Conservation (phyloP, 37 sponge, comb jelly and placozoan species). For the Hormiphora californensis region DNA sequence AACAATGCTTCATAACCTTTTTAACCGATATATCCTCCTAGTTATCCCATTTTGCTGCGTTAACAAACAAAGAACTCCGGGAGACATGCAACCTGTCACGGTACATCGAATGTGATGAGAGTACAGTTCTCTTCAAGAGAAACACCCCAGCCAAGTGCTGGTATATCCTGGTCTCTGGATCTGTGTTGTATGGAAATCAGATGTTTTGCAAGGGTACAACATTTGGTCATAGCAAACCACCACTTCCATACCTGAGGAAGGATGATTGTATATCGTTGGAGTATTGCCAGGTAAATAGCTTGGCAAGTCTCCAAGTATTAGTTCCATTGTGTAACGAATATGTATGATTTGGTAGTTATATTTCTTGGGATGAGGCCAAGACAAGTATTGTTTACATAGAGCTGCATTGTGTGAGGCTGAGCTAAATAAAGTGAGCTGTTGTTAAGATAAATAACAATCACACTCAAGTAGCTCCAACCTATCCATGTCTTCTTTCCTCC, state of each 20-base stretch:
- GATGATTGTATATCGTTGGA: slow-evolving; percentile 47
- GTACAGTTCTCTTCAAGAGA: slow-evolving; percentile 30
- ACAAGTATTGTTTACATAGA: too few relatives aligned
- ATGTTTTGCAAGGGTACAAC: slow-evolving; percentile 49
- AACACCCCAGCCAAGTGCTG: slow-evolving; percentile 44
- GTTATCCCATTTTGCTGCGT: slow-evolving; percentile 46
- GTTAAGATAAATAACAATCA: too few relatives aligned
- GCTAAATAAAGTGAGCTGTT: too few relatives aligned
- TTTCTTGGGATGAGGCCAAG: too few relatives aligned
- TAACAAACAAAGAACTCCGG: not conserved
- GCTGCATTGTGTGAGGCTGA: too few relatives aligned
- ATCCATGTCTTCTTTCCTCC: too few relatives aligned
- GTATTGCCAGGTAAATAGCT: slow-evolving; percentile 27
- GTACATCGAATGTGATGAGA: slow-evolving; percentile 45
- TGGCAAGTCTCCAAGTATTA: too few relatives aligned
- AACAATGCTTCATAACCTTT: too few relatives aligned
- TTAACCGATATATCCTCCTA: not conserved
- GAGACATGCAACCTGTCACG: slow-evolving; percentile 35
- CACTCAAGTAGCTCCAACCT: too few relatives aligned
- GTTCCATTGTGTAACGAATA: too few relatives aligned
- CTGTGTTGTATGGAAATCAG: slow-evolving; percentile 48
- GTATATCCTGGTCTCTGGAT: slow-evolving; percentile 30
- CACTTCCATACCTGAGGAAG: slow-evolving; percentile 3
- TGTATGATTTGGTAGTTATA: too few relatives aligned
- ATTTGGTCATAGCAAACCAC: slow-evolving; percentile 27